Conservation (phyloP, 1,140 invertebrate species). For the Vanessa tameamea region DNA sequence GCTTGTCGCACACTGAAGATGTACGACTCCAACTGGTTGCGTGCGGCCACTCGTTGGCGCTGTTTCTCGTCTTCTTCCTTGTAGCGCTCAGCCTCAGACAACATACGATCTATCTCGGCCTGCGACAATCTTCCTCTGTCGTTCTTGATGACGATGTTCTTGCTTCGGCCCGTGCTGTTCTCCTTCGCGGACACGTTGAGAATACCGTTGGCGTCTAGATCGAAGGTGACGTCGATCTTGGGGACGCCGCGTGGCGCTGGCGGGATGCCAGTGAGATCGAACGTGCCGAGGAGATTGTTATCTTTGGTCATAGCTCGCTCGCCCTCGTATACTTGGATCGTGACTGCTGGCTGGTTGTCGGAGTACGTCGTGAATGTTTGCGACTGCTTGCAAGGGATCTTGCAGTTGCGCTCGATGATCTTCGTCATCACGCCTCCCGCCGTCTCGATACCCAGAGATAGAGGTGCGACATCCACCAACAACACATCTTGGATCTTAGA, state of each 20-base stretch:
- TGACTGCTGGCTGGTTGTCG: constrained; percentile 87
- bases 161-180: constrained; percentile 86
- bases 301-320: constrained; percentile 89
- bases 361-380: constrained; percentile 85
- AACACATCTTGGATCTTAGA: constrained; percentile 82
- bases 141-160: constrained; percentile 93
- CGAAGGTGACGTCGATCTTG: constrained; percentile 87
- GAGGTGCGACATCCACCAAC: constrained; percentile 80
- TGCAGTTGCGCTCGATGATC: constrained; percentile 82
- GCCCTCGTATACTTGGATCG: constrained; percentile 85
- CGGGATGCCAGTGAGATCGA: constrained; percentile 89
- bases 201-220: constrained; percentile 87
- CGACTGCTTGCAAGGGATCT: constrained; percentile 84
- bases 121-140: constrained; percentile 95
- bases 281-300: constrained; percentile 89
- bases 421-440: constrained; percentile 84
- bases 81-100: constrained; percentile 87
- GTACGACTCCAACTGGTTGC: constrained; percentile 92
- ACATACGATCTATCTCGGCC: constrained; percentile 95
- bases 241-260: constrained; percentile 91
- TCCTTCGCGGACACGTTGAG: constrained; percentile 84
- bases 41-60: constrained; percentile 84
- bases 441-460: constrained; percentile 83
- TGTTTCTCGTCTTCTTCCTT: constrained; percentile 86
- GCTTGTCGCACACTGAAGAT: constrained; percentile 89